Evolutionary conservation across 2,113 vertebrate species (phyloP).

Genomic region (Podiceps cristatus): DNA sequence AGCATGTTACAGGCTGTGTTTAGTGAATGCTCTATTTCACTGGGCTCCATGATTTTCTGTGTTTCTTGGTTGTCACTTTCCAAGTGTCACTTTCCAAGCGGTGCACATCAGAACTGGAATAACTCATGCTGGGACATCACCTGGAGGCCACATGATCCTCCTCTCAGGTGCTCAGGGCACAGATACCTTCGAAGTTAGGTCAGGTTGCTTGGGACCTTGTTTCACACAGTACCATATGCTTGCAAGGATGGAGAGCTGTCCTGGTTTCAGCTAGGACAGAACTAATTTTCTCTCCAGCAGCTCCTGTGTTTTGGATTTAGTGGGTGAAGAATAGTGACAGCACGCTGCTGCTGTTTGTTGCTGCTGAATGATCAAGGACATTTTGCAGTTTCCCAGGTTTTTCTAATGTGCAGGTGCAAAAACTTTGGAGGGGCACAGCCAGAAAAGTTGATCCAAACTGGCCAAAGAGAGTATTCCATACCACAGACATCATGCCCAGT

Average conservation of each 20-base stretch:
- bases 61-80: neutral
- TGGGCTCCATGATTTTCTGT: neutral
- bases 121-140: neutral
- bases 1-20: neutral
- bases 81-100: neutral
- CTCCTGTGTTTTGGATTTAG: no score
- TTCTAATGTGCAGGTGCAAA: no score
- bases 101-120: neutral
- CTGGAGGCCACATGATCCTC: neutral
- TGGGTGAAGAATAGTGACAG: no score
- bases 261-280: no score
- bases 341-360: no score
- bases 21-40: neutral
- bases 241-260: neutral
- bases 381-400: no score
- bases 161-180: neutral
- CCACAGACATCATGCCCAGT: no score
- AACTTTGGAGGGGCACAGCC: no score
- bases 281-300: no score
- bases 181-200: neutral
- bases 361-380: no score
- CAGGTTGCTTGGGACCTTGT: neutral
- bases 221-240: neutral
- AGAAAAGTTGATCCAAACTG: no score
- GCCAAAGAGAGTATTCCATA: no score